phyloP scores from a whole-genome alignment of 1,140 invertebrate species.

The Drosophila fuyamai region DNA sequence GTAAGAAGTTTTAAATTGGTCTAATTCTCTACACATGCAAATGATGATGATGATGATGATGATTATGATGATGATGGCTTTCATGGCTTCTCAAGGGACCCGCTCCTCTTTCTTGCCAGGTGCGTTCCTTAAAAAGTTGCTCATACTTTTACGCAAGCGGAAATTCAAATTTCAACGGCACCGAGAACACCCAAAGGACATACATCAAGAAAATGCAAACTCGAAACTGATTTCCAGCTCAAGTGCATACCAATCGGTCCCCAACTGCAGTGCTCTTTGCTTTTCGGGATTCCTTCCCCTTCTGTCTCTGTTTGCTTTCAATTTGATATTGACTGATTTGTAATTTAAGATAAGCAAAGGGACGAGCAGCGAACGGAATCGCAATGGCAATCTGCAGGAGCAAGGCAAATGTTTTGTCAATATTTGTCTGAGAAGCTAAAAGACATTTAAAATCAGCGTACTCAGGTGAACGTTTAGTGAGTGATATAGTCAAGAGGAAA shows the following conservation, averaged over 20 bases:
- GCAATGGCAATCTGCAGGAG: slow-evolving; percentile 20
- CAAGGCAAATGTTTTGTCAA: slow-evolving; percentile 75
- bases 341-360: slow-evolving; percentile 82
- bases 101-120: neutral
- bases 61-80: neutral
- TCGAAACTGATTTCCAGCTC: slow-evolving; percentile 44
- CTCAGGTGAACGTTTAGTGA: slow-evolving; percentile 39
- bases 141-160: slow-evolving; percentile 28
- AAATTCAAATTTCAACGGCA: slow-evolving; percentile 32
- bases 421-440: slow-evolving; percentile 56
- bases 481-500: slow-evolving; percentile 1
- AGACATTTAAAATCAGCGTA: slow-evolving; percentile 3
- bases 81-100: neutral
- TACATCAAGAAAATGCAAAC: slow-evolving; percentile 14
- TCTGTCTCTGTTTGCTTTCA: slow-evolving; percentile 67
- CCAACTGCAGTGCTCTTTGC: slow-evolving; percentile 7
- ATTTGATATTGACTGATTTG: slow-evolving; percentile 81
- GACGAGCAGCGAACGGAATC: slow-evolving; percentile 23
- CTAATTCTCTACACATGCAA: slow-evolving; percentile 33
- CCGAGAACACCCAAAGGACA: slow-evolving; percentile 22
- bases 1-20: slow-evolving; percentile 34
- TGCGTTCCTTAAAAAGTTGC: slow-evolving; percentile 11
- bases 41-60: slow-evolving; percentile 9
- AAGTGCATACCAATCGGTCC: slow-evolving; percentile 55
- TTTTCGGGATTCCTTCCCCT: slow-evolving; percentile 5